These are phyloP conservation scores for Styela plicata DNA, from an alignment of 23 tunicate species.

Conservation along the genomic window DNA sequence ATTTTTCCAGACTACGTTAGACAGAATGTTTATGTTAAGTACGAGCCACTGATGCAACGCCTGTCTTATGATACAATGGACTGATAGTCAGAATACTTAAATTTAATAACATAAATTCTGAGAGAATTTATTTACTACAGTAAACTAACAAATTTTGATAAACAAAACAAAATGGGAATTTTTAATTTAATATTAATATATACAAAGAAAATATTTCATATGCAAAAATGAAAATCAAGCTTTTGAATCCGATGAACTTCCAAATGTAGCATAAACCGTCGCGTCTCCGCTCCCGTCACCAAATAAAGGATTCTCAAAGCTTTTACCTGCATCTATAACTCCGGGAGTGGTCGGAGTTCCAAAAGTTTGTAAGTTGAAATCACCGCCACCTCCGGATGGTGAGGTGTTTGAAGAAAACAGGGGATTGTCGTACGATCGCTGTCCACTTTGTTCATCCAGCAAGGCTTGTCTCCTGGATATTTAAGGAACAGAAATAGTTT, in stretches of 20 bases:
- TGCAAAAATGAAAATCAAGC: conserved; percentile 14
- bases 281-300: conserved; percentile 26
- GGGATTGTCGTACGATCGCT: conserved; percentile 51
- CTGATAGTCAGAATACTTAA: too few species aligned
- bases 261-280: conserved; percentile 22
- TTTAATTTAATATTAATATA: too few species aligned
- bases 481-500: too few species aligned
- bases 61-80: too few species aligned
- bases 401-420: conserved; percentile 15
- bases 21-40: too few species aligned
- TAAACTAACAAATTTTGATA: too few species aligned
- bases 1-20: too few species aligned
- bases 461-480: conserved; percentile 4
- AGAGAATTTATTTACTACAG: too few species aligned
- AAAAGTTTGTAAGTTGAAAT: conserved; percentile 24
- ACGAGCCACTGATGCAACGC: too few species aligned
- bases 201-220: too few species aligned
- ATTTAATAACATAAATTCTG: too few species aligned
- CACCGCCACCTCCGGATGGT: not conserved
- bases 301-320: conserved; percentile 25
- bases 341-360: conserved; percentile 27
- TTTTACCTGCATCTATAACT: not conserved
- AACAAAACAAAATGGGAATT: too few species aligned
- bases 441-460: not conserved
- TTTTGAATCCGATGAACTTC: conserved; percentile 10